Evolutionary conservation across 2,797 vertebrate genomes (phyloP).

Genomic region (Botia almorhae): DNA sequence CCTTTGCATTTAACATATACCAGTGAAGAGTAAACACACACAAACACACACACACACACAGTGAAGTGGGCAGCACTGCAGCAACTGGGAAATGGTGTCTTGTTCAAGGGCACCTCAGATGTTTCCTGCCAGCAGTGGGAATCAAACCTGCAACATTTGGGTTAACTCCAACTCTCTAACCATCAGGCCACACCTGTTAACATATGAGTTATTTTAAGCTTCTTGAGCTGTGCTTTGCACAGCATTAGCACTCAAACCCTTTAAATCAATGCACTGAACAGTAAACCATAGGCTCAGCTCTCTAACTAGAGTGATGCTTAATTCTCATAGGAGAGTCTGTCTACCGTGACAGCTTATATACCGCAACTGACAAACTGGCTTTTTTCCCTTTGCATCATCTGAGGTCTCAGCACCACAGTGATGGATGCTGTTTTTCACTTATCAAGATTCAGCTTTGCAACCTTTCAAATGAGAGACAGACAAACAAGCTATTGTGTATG

Average conservation of each 20-base stretch:
- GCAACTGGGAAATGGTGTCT: no score
- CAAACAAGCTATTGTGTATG: background rate
- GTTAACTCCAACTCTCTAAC: no score
- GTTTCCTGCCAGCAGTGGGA: no score
- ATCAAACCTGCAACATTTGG: no score
- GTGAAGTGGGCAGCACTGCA: no score
- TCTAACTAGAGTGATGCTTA: constrained; percentile 18
- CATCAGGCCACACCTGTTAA: no score
- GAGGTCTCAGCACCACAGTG: constrained; percentile 20
- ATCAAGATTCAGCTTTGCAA: constrained; percentile 18
- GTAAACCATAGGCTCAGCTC: constrained; percentile 2
- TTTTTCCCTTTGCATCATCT: constrained; percentile 9
- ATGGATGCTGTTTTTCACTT: constrained; percentile 39
- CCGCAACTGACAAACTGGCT: constrained; percentile 28
- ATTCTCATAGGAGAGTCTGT: constrained; percentile 28
- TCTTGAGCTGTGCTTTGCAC: constrained; percentile 13
- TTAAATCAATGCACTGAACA: constrained; percentile 1
- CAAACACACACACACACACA: no score
- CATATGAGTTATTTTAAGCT: background rate
- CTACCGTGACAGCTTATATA: constrained; percentile 39
- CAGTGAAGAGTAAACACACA: no score
- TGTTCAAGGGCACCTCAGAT: no score
- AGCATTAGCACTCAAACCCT: constrained; percentile 20
- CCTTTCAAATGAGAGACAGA: constrained; percentile 9
- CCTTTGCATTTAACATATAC: no score